Conservation (phyloP, 1,140 invertebrate species). For the Forficula auricularia region DNA sequence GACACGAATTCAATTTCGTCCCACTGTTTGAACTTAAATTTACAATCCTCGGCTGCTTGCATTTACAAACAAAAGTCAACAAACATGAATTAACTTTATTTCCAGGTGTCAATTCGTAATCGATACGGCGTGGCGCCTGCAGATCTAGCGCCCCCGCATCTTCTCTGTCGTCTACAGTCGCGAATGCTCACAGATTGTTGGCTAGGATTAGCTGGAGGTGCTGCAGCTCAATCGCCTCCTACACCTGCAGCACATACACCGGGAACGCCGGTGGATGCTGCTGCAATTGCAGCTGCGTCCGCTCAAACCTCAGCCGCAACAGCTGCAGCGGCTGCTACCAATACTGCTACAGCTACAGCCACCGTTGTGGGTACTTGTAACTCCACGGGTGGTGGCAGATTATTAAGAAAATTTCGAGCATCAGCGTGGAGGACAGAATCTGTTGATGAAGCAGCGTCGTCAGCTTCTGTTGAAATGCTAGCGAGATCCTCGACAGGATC, state of each 20-base stretch:
- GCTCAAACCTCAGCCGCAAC: background rate
- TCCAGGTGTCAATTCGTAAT: constrained; percentile 29
- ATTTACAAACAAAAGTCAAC: too few species aligned
- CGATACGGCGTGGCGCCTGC: constrained; percentile 26
- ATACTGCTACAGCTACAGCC: constrained; percentile 7
- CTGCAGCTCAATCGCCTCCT: background rate
- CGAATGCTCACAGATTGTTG: constrained; percentile 28
- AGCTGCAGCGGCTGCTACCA: background rate
- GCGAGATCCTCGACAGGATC: constrained; percentile 18
- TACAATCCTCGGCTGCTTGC: too few species aligned
- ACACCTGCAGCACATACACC: background rate
- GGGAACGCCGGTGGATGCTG: constrained; percentile 1
- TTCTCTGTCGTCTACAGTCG: constrained; percentile 27
- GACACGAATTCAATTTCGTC: too few species aligned
- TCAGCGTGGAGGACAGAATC: constrained; percentile 8
- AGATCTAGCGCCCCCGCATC: constrained; percentile 24
- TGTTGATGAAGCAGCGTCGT: constrained; percentile 14
- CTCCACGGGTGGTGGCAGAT: constrained; percentile 9
- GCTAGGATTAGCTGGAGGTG: constrained; percentile 17
- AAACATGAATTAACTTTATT: too few species aligned
- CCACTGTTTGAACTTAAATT: too few species aligned
- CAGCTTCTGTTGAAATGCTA: constrained; percentile 15
- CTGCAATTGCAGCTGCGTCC: constrained; percentile 3
- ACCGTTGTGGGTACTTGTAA: background rate
- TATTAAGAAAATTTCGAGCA: constrained; percentile 14